A percentile compares a stretch with the other conserved stretches of the same genome.
Conservation (phyloP, 2,113 vertebrate genomes). For the Barnardius zonarius region DNA sequence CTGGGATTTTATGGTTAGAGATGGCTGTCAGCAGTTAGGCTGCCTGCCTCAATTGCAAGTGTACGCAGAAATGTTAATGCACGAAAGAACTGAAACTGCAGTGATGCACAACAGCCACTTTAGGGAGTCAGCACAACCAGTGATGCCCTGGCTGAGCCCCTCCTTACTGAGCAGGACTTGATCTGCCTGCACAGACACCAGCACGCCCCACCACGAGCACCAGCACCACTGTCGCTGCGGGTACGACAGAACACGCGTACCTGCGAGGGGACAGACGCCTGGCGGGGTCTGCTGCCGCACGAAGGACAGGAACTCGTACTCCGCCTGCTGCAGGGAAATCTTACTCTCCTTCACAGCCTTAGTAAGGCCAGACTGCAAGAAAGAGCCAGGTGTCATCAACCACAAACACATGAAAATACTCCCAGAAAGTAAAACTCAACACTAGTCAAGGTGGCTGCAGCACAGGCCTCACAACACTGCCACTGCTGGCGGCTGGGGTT, state of each 20-base stretch:
- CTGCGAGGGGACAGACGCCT: conserved; percentile 92
- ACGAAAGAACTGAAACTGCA: rapidly evolving
- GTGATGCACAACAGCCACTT: rapidly evolving
- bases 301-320: conserved; percentile 96
- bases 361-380: conserved; percentile 91
- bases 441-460: not conserved
- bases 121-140: not conserved
- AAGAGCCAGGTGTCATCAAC: conserved; percentile 17
- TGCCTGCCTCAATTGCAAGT: not conserved
- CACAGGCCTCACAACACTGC: not conserved
- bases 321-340: conserved; percentile 87
- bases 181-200: not conserved
- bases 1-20: not conserved
- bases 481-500: not conserved
- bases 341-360: conserved; percentile 91
- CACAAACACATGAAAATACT: not conserved
- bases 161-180: not conserved
- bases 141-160: not conserved
- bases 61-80: rapidly evolving
- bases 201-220: not conserved
- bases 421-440: not conserved
- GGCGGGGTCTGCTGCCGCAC: conserved; percentile 91
- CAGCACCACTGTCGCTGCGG: not conserved
- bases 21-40: not conserved
- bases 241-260: conserved; percentile 58